Evolutionary conservation across 2,797 vertebrate genomes (phyloP).

Genomic region (Benthosema pterotum): DNA sequence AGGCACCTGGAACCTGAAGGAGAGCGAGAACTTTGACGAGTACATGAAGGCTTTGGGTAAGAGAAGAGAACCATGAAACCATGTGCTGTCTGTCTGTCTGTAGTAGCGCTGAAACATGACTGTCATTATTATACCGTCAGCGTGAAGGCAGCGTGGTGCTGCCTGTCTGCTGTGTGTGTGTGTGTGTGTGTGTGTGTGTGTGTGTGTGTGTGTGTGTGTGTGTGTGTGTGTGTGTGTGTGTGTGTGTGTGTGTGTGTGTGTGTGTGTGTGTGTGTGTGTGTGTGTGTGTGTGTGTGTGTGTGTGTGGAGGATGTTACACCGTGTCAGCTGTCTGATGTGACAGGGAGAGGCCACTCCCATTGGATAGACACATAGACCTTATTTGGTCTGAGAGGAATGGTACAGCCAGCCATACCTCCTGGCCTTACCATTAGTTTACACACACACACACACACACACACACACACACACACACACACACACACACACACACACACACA

Average conservation of each 20-base stretch:
- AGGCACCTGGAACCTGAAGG: slow-evolving; percentile 90
- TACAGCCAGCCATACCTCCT: slow-evolving; percentile 38
- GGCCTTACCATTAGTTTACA: slow-evolving; percentile 34
- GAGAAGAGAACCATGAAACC: slow-evolving; percentile 53
- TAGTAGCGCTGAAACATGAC: too few relatives aligned
- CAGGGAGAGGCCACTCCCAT: slow-evolving; percentile 48
- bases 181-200: too few relatives aligned
- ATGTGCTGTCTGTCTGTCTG: background rate
- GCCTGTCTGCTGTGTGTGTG: too few relatives aligned
- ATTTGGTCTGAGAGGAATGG: slow-evolving; percentile 60
- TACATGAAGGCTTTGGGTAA: slow-evolving; percentile 90
- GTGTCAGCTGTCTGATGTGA: slow-evolving; percentile 61
- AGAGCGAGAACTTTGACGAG: slow-evolving; percentile 89
- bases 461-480: too few relatives aligned
- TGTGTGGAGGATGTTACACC: slow-evolving; percentile 58
- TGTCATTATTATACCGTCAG: too few relatives aligned
- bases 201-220: slow-evolving; percentile 9
- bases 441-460: too few relatives aligned
- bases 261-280: slow-evolving; percentile 4
- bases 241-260: background rate
- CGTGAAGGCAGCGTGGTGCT: too few relatives aligned
- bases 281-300: background rate
- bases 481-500: too few relatives aligned
- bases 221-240: background rate
- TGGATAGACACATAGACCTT: slow-evolving; percentile 58